Conservation (phyloP, 2,113 vertebrate species). For the Seriola dumerili region DNA sequence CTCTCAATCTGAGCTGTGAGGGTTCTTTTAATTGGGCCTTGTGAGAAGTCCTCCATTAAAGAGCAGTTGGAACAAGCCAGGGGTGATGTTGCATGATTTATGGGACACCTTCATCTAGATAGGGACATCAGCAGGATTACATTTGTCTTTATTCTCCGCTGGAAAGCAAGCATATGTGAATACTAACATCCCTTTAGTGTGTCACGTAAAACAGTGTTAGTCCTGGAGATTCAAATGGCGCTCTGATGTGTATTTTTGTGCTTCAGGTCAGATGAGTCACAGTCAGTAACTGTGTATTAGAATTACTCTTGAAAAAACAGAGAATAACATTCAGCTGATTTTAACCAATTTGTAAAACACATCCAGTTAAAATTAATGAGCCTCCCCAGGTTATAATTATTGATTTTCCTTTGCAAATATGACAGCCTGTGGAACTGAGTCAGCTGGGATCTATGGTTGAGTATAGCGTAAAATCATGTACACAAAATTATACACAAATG, state of each 20-base stretch:
- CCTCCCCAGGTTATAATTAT: neutral
- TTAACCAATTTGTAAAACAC: constrained; percentile 8
- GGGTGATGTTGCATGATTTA: constrained; percentile 75
- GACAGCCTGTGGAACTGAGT: neutral
- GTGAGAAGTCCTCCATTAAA: constrained; percentile 69
- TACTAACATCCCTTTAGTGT: constrained; percentile 12
- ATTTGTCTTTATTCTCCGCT: constrained; percentile 59
- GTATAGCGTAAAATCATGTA: neutral
- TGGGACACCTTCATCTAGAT: constrained; percentile 64
- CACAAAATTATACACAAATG: neutral
- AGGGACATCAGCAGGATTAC: constrained; percentile 61
- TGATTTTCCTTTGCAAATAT: constrained; percentile 7
- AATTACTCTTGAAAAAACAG: neutral
- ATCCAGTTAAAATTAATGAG: constrained; percentile 2
- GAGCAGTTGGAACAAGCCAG: constrained; percentile 62
- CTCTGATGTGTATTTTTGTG: constrained; percentile 1
- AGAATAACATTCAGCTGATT: neutral
- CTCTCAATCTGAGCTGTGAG: constrained; percentile 65
- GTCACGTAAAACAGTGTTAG: neutral
- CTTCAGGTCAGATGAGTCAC: constrained; percentile 7
- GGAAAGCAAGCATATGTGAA: constrained; percentile 35
- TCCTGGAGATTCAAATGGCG: neutral
- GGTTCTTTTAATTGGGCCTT: constrained; percentile 78
- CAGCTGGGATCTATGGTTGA: neutral
- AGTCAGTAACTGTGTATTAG: constrained; percentile 1